These are phyloP conservation scores for Leucopternis melanops DNA, from an alignment of 2,113 vertebrate genomes.

Conservation along the genomic window DNA sequence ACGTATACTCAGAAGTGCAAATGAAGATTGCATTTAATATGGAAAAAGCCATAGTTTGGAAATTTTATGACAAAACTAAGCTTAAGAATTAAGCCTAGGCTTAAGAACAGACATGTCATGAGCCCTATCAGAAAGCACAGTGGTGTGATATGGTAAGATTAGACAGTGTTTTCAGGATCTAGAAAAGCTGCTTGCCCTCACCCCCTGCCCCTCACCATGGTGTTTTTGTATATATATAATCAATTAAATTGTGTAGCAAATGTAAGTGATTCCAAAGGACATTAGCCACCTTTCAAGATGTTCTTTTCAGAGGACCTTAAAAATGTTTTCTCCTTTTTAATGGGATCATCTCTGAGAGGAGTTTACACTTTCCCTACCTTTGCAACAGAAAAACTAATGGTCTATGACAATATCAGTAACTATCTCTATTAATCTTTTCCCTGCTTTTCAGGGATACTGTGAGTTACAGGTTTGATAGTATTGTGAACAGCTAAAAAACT, in stretches of 20 bases:
- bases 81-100: not conserved
- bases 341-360: not conserved
- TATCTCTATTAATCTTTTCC: not conserved
- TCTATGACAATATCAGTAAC: not conserved
- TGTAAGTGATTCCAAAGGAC: not conserved
- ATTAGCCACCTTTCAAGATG: not conserved
- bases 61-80: not conserved
- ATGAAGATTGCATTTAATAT: not conserved
- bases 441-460: not conserved
- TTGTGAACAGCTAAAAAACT: not conserved
- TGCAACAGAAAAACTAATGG: not conserved
- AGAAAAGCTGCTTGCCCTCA: not conserved
- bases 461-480: not conserved
- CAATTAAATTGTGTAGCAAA: not conserved
- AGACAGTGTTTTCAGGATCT: not conserved
- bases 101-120: not conserved
- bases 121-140: not conserved
- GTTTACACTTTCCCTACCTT: not conserved
- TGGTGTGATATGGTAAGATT: not conserved
- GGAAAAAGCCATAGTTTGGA: not conserved
- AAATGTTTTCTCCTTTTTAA: not conserved
- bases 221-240: not conserved
- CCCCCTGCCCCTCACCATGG: rapidly evolving
- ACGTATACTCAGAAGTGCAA: not conserved
- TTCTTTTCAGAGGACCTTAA: not conserved